Base-by-base conservation (phyloP, 2,113 vertebrate species). In the Aphyosemion australe region DNA sequence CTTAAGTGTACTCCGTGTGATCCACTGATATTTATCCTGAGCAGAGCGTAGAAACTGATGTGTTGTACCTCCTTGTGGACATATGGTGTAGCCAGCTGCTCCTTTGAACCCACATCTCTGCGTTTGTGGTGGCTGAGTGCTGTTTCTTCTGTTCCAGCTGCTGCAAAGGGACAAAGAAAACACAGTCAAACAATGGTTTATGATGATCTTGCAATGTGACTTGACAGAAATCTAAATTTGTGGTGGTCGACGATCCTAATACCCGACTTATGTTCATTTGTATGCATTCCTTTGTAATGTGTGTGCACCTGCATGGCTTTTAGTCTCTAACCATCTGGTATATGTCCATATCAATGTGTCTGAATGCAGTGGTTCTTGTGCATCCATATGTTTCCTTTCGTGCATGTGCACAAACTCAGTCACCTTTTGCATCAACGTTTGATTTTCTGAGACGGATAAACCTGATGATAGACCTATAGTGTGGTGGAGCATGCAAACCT, bases 391-490 rank as follows among this genome's bases (percentile, higher is more conserved):
- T 59, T 72, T 65, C 43, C 41, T 49, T 37, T 19, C 61, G 3
- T 39, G 68, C 42, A 56, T 56, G n/a, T 15, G 49, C 50, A 32
- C 43, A 31, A 51, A 50, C 71, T 12, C 68, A 65, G 49, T 66
- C 65, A 46, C 43, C 8, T 11, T 18, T 26, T 26, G 26, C 26
- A 78, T 83, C 70, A 74, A 65, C 6, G 13, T 58, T 63, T 61
- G 48, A 37, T 77, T 71, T 76, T 61, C 55, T 55, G 11, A 20
- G 67, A 57, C 78, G 87, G 82, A 83, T 4, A 37, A 37, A 26
- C 26, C 5, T 26, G 26, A 26, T 26, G 26, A 26, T 5, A 26
- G 26, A 26, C 26, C 3, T 26, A 26, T 26, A 26, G 34, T 8
- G 1, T 8, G 34, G 34, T 26, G 34, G 34, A 6, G 21, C 9